These are phyloP conservation scores for Vireo griseus DNA, from an alignment of 2,797 vertebrate genomes.

Conservation along the genomic window DNA sequence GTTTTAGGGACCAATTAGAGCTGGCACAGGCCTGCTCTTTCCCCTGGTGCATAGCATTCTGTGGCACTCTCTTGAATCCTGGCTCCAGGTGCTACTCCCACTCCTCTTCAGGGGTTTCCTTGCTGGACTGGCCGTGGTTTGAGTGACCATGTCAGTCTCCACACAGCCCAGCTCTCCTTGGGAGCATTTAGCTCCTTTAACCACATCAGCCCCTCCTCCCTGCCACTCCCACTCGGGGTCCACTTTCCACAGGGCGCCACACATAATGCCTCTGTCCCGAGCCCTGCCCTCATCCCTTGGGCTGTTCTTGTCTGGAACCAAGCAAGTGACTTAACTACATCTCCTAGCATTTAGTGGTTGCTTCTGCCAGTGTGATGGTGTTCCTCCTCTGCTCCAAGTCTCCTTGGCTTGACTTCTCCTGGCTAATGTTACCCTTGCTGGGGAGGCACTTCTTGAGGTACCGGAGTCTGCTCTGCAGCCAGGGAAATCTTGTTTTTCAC, in stretches of 20 bases:
- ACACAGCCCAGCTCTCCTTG: neutral
- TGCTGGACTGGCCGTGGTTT: neutral
- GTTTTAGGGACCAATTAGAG: constrained; percentile 1
- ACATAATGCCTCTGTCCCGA: neutral
- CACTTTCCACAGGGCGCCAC: neutral
- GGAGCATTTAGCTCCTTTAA: neutral
- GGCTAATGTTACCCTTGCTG: neutral
- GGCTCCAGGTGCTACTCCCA: neutral
- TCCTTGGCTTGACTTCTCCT: neutral
- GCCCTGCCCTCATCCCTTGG: neutral
- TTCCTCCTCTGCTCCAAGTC: neutral
- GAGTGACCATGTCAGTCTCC: neutral
- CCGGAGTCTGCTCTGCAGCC: neutral
- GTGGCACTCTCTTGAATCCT: neutral
- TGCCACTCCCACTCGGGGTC: neutral
- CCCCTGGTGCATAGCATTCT: neutral
- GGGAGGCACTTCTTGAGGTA: neutral
- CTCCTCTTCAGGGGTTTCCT: neutral
- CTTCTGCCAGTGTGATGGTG: neutral
- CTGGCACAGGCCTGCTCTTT: neutral
- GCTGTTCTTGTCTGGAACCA: neutral
- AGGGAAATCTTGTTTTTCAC: rapidly evolving
- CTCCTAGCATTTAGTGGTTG: neutral
- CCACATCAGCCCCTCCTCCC: neutral
- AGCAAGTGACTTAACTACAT: neutral